Evolutionary conservation across 1,140 invertebrate species (phyloP).

Genomic region (Orchesella cincta): DNA sequence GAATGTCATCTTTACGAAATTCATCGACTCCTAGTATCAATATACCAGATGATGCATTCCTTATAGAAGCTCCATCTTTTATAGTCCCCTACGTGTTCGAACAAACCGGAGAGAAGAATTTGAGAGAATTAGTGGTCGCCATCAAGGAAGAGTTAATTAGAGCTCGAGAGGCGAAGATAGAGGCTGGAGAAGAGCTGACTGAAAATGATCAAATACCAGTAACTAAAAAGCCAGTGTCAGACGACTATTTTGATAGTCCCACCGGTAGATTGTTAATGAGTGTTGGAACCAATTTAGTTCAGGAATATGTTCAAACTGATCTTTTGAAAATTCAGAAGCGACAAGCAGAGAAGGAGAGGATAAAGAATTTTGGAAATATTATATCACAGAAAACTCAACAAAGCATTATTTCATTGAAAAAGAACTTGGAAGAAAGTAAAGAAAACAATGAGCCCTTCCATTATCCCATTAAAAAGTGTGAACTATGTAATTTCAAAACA

Average conservation of each 20-base stretch:
- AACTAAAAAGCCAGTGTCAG: conserved; percentile 45
- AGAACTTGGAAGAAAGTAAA: conserved; percentile 82
- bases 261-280: conserved; percentile 90
- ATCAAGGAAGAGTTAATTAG: conserved; percentile 58
- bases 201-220: conserved; percentile 57
- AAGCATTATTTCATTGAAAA: conserved; percentile 76
- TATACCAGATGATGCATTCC: conserved; percentile 84
- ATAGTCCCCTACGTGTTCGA: conserved; percentile 83
- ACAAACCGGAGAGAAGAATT: conserved; percentile 72
- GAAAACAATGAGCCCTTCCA: conserved; percentile 84
- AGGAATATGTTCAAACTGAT: conserved; percentile 90
- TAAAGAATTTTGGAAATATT: conserved; percentile 61
- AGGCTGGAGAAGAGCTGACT: conserved; percentile 50
- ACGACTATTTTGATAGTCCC: conserved; percentile 76
- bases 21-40: conserved; percentile 59
- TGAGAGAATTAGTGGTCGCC: conserved; percentile 71
- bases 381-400: conserved; percentile 70
- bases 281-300: conserved; percentile 85
- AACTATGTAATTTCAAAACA: conserved; percentile 88
- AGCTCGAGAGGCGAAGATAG: conserved; percentile 61
- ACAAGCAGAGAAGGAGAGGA: conserved; percentile 65
- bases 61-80: conserved; percentile 85
- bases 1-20: neutral
- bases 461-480: conserved; percentile 78
- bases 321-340: conserved; percentile 81